Conservation (phyloP, 2,888 invertebrate species). For the Sinotaia quadrata region DNA sequence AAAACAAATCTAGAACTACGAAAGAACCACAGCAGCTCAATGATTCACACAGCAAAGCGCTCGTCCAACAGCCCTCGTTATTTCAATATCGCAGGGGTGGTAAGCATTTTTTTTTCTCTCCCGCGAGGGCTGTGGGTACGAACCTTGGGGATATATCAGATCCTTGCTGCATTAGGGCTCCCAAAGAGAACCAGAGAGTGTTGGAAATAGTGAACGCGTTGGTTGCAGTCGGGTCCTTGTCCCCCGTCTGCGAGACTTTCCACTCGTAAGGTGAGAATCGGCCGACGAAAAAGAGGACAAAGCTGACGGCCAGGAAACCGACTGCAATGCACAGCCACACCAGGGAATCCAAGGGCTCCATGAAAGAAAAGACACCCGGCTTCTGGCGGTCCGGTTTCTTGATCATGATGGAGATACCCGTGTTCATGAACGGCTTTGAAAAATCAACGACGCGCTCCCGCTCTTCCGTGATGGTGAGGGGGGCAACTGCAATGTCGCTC, state of each 20-base stretch:
- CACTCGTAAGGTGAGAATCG: slow-evolving; percentile 98
- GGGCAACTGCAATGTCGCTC: slow-evolving; percentile 95
- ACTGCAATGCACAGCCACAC: slow-evolving; percentile 92
- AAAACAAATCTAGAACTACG: too few species aligned
- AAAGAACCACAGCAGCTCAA: neutral
- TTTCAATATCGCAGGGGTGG: neutral
- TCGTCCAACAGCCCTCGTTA: neutral
- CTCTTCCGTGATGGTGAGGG: slow-evolving; percentile 93
- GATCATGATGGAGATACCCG: slow-evolving; percentile 96
- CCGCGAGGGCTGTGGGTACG: slow-evolving; percentile 50
- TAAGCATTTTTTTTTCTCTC: neutral
- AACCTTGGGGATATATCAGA: slow-evolving; percentile 96
- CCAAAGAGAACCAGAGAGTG: slow-evolving; percentile 97
- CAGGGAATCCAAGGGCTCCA: slow-evolving; percentile 95
- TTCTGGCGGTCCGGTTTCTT: slow-evolving; percentile 92
- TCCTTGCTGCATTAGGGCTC: slow-evolving; percentile 99
- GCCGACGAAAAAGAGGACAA: slow-evolving; percentile 96
- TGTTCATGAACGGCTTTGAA: slow-evolving; percentile 96
- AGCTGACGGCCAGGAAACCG: slow-evolving; percentile 96
- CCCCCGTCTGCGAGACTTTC: slow-evolving; percentile 75
- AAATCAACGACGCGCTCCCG: slow-evolving; percentile 96
- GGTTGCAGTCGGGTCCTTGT: slow-evolving; percentile 48
- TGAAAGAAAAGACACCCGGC: slow-evolving; percentile 96
- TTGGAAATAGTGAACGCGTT: slow-evolving; percentile 89
- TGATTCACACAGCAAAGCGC: neutral